Conservation (phyloP, 2,888 invertebrate species). For the Leucania comma region DNA sequence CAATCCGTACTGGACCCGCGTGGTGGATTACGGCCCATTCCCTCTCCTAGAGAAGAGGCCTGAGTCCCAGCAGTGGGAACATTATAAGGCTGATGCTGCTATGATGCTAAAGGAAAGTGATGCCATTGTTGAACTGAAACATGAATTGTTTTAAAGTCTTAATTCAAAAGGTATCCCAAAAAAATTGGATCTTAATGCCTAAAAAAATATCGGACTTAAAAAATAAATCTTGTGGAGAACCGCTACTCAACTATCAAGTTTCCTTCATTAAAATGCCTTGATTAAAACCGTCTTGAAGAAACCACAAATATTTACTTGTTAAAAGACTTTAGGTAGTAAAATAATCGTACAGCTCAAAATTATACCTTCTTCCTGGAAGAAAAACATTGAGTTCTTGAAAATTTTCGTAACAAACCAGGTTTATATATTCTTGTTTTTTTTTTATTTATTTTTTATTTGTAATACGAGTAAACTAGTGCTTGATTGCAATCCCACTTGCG, state of each 20-base stretch:
- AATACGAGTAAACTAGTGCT: too few relatives aligned
- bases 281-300: neutral
- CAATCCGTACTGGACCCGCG: too few relatives aligned
- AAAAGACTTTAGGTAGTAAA: neutral
- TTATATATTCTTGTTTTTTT: too few relatives aligned
- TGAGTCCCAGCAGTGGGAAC: too few relatives aligned
- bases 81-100: too few relatives aligned
- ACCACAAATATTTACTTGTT: neutral
- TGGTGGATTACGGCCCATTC: too few relatives aligned
- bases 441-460: too few relatives aligned
- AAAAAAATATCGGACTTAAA: neutral
- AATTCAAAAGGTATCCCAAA: neutral
- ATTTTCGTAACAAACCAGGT: neutral
- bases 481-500: too few relatives aligned
- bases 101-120: too few relatives aligned
- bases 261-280: conserved; percentile 35
- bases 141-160: neutral
- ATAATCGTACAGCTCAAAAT: neutral
- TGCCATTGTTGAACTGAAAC: neutral
- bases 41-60: too few relatives aligned
- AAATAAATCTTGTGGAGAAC: neutral
- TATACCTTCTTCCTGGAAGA: neutral
- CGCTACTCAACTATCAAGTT: conserved; percentile 26
- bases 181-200: neutral
- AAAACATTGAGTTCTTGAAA: neutral